Evolutionary conservation across 1,140 invertebrate species (phyloP).

Genomic region (Ganaspis sp.): DNA sequence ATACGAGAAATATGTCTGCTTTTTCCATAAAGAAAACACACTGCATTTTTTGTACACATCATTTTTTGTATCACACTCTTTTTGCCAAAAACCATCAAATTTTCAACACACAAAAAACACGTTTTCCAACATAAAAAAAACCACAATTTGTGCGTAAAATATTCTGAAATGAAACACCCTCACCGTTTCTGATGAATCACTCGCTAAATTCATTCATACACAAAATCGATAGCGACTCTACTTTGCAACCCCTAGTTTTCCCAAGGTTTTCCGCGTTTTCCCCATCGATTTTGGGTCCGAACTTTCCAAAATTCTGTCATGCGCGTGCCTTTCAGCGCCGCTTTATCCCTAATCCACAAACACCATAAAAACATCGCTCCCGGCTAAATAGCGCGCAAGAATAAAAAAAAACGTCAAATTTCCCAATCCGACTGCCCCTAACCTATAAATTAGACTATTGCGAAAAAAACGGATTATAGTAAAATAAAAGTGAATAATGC

Average conservation of each 20-base stretch:
- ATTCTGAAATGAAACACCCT: background rate
- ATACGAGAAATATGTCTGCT: too few relatives aligned
- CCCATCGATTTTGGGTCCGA: background rate
- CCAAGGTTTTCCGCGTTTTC: background rate
- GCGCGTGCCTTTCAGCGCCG: background rate
- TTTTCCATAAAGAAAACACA: too few relatives aligned
- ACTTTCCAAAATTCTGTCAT: constrained; percentile 20
- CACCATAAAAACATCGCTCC: background rate
- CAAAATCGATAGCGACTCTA: constrained; percentile 1
- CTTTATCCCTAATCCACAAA: background rate
- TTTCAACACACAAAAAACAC: background rate
- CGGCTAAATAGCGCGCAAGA: background rate
- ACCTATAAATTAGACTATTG: constrained; percentile 27
- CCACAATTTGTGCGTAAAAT: background rate
- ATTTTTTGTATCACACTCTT: too few relatives aligned
- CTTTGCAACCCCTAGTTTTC: constrained; percentile 5
- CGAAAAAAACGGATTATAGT: background rate
- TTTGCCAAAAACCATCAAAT: too few relatives aligned
- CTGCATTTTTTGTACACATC: too few relatives aligned
- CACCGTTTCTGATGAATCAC: background rate
- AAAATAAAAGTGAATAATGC: background rate
- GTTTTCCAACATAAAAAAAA: too few relatives aligned
- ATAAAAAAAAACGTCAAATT: background rate
- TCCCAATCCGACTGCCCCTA: background rate
- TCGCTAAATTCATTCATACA: constrained; percentile 11